A percentile compares a stretch with the other conserved stretches of the same genome.
Conservation (phyloP, 1,140 invertebrate genomes). For the Portunus trituberculatus region DNA sequence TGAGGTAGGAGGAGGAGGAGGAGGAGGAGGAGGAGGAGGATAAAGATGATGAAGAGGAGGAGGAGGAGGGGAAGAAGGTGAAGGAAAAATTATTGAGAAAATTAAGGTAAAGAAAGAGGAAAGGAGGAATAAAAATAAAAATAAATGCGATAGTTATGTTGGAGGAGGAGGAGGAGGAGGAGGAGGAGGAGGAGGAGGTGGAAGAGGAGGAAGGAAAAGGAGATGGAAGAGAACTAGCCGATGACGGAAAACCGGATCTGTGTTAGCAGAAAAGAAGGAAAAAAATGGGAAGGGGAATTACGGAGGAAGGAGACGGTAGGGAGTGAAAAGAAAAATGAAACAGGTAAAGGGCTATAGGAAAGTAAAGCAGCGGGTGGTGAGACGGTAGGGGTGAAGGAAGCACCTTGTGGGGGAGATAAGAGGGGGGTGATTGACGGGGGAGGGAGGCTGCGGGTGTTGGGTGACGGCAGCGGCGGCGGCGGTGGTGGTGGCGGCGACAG, state of each 20-base stretch:
- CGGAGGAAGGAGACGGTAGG: background rate
- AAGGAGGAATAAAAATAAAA: background rate
- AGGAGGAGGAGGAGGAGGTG: background rate
- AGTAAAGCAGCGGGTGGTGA: background rate
- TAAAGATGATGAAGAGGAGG: background rate
- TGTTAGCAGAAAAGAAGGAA: background rate
- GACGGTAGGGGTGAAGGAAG: background rate
- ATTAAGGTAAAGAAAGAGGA: background rate
- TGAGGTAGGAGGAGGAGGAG: background rate
- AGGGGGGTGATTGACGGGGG: background rate
- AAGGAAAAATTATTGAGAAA: background rate
- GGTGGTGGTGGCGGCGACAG: background rate
- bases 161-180: slow-evolving; percentile 2
- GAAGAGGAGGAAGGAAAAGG: background rate
- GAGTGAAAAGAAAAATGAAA: background rate
- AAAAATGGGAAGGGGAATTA: background rate
- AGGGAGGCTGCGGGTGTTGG: slow-evolving; percentile 11
- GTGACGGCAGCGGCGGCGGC: background rate
- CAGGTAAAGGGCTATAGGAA: background rate
- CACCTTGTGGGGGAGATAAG: background rate
- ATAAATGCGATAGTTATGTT: background rate
- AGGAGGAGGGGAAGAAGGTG: background rate
- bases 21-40: background rate
- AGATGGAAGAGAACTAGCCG: background rate
- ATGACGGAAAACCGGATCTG: background rate